Percentiles rank a stretch among this genome's conserved stretches.
Conservation (phyloP, 30 jellyfish, hydroid and myxozoan species). For the Hydractinia symbiolongicarpus region DNA sequence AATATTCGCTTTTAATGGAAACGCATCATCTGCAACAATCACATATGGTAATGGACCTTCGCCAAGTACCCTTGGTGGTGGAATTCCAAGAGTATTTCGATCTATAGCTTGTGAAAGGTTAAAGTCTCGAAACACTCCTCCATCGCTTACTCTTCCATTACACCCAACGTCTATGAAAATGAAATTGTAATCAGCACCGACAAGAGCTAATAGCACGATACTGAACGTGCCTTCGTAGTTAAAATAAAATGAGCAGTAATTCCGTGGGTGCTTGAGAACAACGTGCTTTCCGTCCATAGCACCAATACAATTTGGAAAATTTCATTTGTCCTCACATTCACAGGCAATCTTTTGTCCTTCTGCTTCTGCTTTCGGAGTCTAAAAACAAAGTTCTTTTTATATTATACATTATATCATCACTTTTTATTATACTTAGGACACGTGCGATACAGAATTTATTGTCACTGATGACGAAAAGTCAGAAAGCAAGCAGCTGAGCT, state of each 20-base stretch:
- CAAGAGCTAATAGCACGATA: conserved; percentile 30
- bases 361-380: conserved; percentile 10
- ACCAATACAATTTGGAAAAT: conserved; percentile 47
- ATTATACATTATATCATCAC: no score
- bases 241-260: conserved; percentile 26
- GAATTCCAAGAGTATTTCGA: not conserved
- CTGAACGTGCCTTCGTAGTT: conserved; percentile 34
- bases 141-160: conserved; percentile 42
- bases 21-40: no score
- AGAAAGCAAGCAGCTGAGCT: not conserved
- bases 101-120: not conserved
- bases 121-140: conserved; percentile 32
- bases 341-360: conserved; percentile 32
- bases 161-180: conserved; percentile 36
- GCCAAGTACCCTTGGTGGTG: not conserved
- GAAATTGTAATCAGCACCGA: conserved; percentile 33
- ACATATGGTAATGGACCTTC: not conserved
- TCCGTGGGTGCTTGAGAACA: conserved; percentile 28
- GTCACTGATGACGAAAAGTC: not conserved
- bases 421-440: not conserved
- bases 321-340: conserved; percentile 30
- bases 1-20: not conserved
- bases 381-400: not conserved
- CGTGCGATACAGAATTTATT: not conserved
- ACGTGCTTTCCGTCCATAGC: conserved; percentile 54